Evolutionary conservation across 2,797 vertebrate species (phyloP), one percentile per base, ranked within the genome.

Genomic region (Channallabes apus): DNA sequence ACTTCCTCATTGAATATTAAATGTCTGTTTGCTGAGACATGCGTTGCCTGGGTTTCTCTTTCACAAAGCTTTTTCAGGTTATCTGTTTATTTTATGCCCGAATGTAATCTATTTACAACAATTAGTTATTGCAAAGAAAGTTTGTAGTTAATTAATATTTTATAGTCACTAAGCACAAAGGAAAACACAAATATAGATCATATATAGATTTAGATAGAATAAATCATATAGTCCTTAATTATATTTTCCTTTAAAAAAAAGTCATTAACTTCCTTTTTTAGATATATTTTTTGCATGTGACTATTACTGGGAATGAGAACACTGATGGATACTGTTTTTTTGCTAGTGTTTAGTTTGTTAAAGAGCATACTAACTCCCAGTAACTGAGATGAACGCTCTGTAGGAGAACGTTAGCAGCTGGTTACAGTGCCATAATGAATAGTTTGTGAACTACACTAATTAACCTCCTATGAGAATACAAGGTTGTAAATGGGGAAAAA

Each of bases 391-490:
- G 29, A 82, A 59, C 41, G 51, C 54, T 77, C 18, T 75, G 24
- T 59, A 82, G 71, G 35, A 82, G 75, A 77, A 59, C 32, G 62
- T 56, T 82, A 51, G 65, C 62, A 68, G 80, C 84, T 59, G 62
- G 46, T 76, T 85, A 75, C 51, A 59, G 4, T 29, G 38, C 51
- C 27, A 62, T 86, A 82, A 86, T 69, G 51, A 78, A 82, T 61
- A 46, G 72, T 86, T 82, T 86, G 64, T 82, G 27, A n/a, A 68
- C 86, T 76, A 17, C 56, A 46, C 29, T 82, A 76, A 82, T 84
- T 77, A 84, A 82, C 65, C 79, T 78, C 6, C 46, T n/a, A 35
- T 82, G 29, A 64, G 71, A 81, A 82, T 76, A 41, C 32, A 67
- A 77, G 56, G 72, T 81, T 76, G 35, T n/a, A 22, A 76, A 32